phyloP scores from a whole-genome alignment of 2,888 invertebrate species.

The Drosophila prostipennis region DNA sequence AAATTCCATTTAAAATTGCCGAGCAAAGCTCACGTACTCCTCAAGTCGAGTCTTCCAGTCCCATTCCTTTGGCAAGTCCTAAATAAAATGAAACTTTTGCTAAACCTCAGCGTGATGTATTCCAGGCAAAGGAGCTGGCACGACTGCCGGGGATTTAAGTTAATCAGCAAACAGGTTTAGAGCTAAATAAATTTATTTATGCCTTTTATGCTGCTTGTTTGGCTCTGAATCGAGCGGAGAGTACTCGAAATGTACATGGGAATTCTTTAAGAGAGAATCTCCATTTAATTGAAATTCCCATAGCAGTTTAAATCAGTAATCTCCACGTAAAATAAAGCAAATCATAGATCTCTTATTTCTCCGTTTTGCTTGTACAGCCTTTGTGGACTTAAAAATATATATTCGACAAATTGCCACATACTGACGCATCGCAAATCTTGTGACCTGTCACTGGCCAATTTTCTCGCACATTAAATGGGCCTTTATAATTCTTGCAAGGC shows the following conservation, averaged over 20 bases:
- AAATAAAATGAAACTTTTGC: conserved; percentile 79
- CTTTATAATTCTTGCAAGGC: conserved; percentile 48
- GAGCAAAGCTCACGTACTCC: conserved; percentile 71
- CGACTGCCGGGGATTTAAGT: conserved; percentile 67
- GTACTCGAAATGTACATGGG: background rate
- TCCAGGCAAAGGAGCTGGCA: conserved; percentile 40
- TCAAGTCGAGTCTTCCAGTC: conserved; percentile 28
- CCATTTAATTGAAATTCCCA: conserved; percentile 26
- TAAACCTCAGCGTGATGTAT: conserved; percentile 79
- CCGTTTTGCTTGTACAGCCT: background rate
- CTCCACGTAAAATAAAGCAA: background rate
- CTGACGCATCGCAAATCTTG: conserved; percentile 26
- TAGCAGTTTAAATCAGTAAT: conserved; percentile 10
- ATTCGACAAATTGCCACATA: conserved; percentile 14
- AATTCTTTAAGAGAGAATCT: conserved; percentile 5
- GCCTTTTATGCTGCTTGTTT: conserved; percentile 36
- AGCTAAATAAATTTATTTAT: conserved; percentile 74
- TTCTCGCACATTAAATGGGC: conserved; percentile 52
- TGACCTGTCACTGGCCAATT: conserved; percentile 35
- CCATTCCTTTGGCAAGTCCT: conserved; percentile 35
- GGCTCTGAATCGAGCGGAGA: background rate
- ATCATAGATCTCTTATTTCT: too few relatives aligned
- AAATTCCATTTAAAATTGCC: conserved; percentile 81
- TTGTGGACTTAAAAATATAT: background rate
- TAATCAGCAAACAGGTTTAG: conserved; percentile 79